A percentile compares a stretch with the other conserved stretches of the same genome.
Evolutionary conservation across 1,140 invertebrate genomes (phyloP).

Genomic region (Spodoptera frugiperda): DNA sequence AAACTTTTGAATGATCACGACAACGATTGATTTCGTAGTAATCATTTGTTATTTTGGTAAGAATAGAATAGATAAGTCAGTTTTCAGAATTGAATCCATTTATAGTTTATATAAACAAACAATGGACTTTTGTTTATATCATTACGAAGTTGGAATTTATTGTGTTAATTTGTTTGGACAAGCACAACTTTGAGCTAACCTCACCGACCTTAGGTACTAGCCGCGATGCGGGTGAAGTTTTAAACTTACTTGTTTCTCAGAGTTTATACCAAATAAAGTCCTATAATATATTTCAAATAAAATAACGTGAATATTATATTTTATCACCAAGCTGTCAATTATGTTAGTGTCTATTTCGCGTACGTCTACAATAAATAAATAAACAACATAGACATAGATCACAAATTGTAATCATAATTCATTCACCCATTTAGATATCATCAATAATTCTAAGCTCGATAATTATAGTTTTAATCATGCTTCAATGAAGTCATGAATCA

Average conservation of each 20-base stretch:
- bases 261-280: too few species aligned
- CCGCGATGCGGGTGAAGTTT: not conserved
- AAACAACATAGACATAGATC: too few species aligned
- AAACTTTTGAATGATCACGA: not conserved
- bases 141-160: constrained; percentile 34
- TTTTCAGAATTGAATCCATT: constrained; percentile 30
- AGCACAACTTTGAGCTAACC: constrained; percentile 32
- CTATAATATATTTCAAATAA: too few species aligned
- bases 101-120: constrained; percentile 28
- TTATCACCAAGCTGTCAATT: too few species aligned
- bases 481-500: constrained; percentile 31
- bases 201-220: constrained; percentile 3
- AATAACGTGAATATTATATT: too few species aligned
- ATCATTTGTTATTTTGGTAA: constrained; percentile 5
- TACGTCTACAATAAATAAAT: too few species aligned
- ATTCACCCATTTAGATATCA: constrained; percentile 3
- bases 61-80: not conserved
- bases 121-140: constrained; percentile 27
- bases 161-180: constrained; percentile 29
- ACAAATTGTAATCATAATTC: not conserved
- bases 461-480: not conserved
- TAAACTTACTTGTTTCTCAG: not conserved
- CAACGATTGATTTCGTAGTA: not conserved
- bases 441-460: not conserved
- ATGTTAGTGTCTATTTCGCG: too few species aligned